phyloP scores from a whole-genome alignment of 2,797 vertebrate genomes.

The Champsocephalus gunnari region DNA sequence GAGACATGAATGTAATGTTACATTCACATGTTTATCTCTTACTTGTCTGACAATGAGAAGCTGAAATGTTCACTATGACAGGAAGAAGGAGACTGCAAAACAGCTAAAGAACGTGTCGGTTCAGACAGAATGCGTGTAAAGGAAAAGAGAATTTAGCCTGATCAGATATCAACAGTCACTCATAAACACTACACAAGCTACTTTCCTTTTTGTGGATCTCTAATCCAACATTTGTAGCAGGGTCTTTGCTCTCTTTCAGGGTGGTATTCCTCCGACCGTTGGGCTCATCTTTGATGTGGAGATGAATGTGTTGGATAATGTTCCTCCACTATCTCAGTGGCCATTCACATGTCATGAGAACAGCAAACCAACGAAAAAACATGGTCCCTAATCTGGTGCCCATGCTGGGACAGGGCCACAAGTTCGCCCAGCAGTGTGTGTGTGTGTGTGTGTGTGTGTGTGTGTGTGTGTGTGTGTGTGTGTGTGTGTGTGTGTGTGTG shows the following conservation, averaged over 20 bases:
- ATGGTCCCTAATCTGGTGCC: slow-evolving; percentile 70
- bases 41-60: neutral
- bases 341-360: slow-evolving; percentile 68
- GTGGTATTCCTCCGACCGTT: slow-evolving; percentile 55
- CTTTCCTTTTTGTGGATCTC: slow-evolving; percentile 36
- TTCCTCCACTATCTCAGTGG: slow-evolving; percentile 53
- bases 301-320: slow-evolving; percentile 67
- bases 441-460: no score
- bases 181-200: slow-evolving; percentile 19
- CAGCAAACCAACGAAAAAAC: slow-evolving; percentile 53
- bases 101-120: slow-evolving; percentile 5
- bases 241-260: slow-evolving; percentile 56
- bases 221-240: slow-evolving; percentile 42
- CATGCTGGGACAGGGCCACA: slow-evolving; percentile 70
- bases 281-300: slow-evolving; percentile 72
- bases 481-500: no score
- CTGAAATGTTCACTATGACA: slow-evolving; percentile 1
- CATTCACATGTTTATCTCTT: neutral
- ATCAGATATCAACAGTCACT: slow-evolving; percentile 46
- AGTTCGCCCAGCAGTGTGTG: slow-evolving; percentile 33
- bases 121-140: neutral
- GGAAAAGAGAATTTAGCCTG: slow-evolving; percentile 19
- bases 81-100: neutral
- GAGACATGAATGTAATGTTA: slow-evolving; percentile 6
- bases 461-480: no score